phyloP scores from a whole-genome alignment of 2,113 vertebrate genomes.

The Tilapia sparmanii region DNA sequence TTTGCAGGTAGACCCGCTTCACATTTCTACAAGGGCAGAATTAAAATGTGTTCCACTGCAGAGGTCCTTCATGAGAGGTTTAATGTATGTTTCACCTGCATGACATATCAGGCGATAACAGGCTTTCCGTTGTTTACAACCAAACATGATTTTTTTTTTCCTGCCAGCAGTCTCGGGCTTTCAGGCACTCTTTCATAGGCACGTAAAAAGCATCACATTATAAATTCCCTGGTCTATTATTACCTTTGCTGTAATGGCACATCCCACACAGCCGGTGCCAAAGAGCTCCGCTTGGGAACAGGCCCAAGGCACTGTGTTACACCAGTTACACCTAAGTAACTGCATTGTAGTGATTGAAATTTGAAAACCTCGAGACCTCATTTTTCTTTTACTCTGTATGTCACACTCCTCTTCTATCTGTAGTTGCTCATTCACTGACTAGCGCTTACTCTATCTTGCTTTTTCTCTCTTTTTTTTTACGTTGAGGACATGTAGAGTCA shows the following conservation, averaged over 20 bases:
- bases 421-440: not conserved
- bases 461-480: not conserved
- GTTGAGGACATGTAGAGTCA: not conserved
- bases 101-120: slow-evolving; percentile 50
- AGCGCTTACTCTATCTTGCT: not conserved
- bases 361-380: slow-evolving; percentile 11
- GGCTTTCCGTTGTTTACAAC: slow-evolving; percentile 49
- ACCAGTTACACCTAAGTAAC: slow-evolving; percentile 49
- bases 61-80: slow-evolving; percentile 4
- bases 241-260: slow-evolving; percentile 62
- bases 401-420: not conserved
- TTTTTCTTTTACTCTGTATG: slow-evolving; percentile 2
- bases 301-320: slow-evolving; percentile 40
- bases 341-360: slow-evolving; percentile 45
- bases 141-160: not conserved
- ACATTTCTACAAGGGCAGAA: slow-evolving; percentile 27
- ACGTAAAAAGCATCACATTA: slow-evolving; percentile 55
- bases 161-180: slow-evolving; percentile 16
- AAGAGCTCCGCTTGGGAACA: slow-evolving; percentile 43
- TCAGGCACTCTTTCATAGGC: slow-evolving; percentile 27
- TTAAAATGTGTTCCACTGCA: slow-evolving; percentile 17
- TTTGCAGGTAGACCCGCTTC: slow-evolving; percentile 1
- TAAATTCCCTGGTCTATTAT: slow-evolving; percentile 60
- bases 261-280: slow-evolving; percentile 52
- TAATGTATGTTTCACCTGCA: slow-evolving; percentile 36